Base-by-base conservation (phyloP, 2,888 invertebrate genomes). In the Antheraea yamamai region DNA sequence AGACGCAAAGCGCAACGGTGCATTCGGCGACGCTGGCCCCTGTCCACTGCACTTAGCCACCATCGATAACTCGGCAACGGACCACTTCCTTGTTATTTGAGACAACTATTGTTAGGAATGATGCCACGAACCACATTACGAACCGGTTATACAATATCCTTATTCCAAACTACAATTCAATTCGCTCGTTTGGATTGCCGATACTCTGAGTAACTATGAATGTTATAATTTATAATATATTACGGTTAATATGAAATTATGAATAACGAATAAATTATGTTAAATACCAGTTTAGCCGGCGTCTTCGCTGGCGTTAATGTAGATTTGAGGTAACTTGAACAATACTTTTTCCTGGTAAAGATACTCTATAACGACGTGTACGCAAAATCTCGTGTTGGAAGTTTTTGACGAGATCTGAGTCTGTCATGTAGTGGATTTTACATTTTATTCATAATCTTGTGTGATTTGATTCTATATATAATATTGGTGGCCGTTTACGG, bases 21-120 rank as follows among this genome's bases (percentile, higher is more conserved):
- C 85, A 89, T 86, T 85, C 85, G 87, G 89, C 89, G 91, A 91
- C 91, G 89, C 92, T 93, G 92, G 88, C 91, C 92, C 87, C 87
- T 89, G 92, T 92, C 93, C 92, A 92, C 88, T 89, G 81, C 85
- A 84, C 79, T 85, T 83, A 84, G 76, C 72, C 76, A 77, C 80
- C 76, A 79, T 80, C 79, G 79, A 80, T 80, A 81, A 81, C 79
- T 81, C 75, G 81, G 81, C 79, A 79, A 75, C 75, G 75, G 76
- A 75, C 79, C 79, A 81, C 81, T 82, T 81, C 82, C 82, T 80
- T 77, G 80, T 81, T 80, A 81, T 80, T 79, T 79, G 75, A 78
- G 80, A 74, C 75, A 68, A 72, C 81, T 79, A 81, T 82, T 82
- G 82, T 82, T 80, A 75, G 78, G 71, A 77, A 76, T 82, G 79